Conservation (phyloP, 2,113 vertebrate species). For the Cyphomyrus plagiostoma region DNA sequence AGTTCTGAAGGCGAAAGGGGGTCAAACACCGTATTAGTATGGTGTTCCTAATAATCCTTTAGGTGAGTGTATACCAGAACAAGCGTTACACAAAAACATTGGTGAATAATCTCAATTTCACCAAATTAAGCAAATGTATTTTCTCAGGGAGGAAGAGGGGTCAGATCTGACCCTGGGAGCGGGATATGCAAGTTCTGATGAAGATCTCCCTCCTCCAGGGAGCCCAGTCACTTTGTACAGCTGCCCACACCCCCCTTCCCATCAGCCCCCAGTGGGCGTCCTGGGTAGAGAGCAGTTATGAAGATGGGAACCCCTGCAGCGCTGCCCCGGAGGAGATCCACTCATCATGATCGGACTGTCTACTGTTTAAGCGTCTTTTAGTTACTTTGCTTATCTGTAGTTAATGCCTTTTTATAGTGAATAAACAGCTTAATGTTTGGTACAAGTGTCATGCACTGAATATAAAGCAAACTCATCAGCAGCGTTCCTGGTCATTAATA, state of each 20-base stretch:
- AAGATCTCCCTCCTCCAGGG: constrained; percentile 39
- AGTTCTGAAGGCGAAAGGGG: no score
- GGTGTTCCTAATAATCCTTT: no score
- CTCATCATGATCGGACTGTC: neutral
- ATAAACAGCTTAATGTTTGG: neutral
- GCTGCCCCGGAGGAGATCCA: no score
- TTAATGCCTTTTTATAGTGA: neutral
- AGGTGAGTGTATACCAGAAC: neutral
- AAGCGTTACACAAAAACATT: neutral
- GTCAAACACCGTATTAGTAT: no score
- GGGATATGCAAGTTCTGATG: constrained; percentile 42
- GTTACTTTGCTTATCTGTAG: neutral
- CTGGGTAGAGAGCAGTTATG: neutral
- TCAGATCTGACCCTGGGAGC: constrained; percentile 17
- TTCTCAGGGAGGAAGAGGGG: constrained; percentile 16
- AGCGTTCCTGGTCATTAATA: neutral
- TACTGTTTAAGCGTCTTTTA: neutral
- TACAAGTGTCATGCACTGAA: neutral
- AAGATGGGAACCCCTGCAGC: neutral
- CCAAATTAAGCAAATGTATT: neutral
- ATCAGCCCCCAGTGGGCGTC: constrained; percentile 30
- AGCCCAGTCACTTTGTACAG: constrained; percentile 35
- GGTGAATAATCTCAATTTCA: neutral
- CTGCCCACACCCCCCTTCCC: constrained; percentile 30
- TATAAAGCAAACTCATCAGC: neutral